Percentiles rank a stretch among this genome's conserved stretches.
These are phyloP conservation scores for Phortica variegata DNA, from an alignment of 1,140 invertebrate genomes.

Conservation along the genomic window DNA sequence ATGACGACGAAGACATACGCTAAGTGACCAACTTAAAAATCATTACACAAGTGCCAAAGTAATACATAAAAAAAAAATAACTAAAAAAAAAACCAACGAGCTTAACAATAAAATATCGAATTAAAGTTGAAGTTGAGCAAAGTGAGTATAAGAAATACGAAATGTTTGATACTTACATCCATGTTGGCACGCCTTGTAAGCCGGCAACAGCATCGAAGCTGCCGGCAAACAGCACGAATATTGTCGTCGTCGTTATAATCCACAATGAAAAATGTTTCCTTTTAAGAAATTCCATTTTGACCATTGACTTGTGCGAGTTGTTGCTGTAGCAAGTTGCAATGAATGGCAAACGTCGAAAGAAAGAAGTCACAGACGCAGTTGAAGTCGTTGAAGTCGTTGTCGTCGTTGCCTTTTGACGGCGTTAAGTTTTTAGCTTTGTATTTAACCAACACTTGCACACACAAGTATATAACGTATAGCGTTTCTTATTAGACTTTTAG, in stretches of 20 bases:
- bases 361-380: background rate
- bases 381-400: background rate
- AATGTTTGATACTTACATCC: slow-evolving; percentile 45
- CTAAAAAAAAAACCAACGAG: background rate
- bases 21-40: no score
- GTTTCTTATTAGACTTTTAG: no score
- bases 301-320: slow-evolving; percentile 4
- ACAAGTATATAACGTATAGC: no score
- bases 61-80: background rate
- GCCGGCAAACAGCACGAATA: slow-evolving; percentile 27
- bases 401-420: no score
- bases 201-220: slow-evolving; percentile 27
- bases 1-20: no score
- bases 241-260: slow-evolving; percentile 30
- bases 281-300: slow-evolving; percentile 41
- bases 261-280: slow-evolving; percentile 39
- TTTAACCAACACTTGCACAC: no score
- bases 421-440: no score
- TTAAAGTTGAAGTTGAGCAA: background rate
- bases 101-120: slow-evolving; percentile 1
- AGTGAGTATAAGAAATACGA: no score
- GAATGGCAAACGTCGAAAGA: no score
- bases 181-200: slow-evolving; percentile 48
- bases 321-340: background rate
- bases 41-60: no score